Conservation (phyloP, 1,140 invertebrate genomes). For the Bombus superbus region DNA sequence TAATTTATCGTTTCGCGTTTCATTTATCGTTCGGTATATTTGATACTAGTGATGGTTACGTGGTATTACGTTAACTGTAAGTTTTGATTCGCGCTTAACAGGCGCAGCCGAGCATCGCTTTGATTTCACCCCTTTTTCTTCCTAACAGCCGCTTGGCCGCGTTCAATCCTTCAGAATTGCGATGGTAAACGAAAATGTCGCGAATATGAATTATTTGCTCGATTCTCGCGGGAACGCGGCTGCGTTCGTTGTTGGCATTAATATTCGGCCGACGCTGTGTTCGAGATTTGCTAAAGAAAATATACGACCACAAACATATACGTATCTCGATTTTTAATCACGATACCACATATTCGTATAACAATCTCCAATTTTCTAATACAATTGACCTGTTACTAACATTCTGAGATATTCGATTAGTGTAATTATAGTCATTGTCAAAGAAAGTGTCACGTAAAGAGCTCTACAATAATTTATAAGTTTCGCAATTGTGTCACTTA, state of each 20-base stretch:
- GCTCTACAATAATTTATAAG: too few species aligned
- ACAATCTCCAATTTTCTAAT: too few species aligned
- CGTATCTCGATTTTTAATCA: neutral
- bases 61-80: slow-evolving; percentile 39
- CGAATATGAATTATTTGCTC: neutral
- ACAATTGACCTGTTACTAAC: too few species aligned
- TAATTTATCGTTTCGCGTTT: slow-evolving; percentile 49
- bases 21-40: slow-evolving; percentile 43
- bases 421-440: too few species aligned
- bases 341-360: too few species aligned
- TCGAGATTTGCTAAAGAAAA: too few species aligned
- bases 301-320: too few species aligned
- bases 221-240: neutral
- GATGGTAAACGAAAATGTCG: slow-evolving; percentile 13
- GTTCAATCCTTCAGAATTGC: neutral
- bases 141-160: neutral
- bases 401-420: too few species aligned
- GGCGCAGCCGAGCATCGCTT: neutral
- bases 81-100: slow-evolving; percentile 25
- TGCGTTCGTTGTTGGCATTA: neutral
- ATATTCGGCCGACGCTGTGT: neutral
- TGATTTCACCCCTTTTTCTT: slow-evolving; percentile 5
- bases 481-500: too few species aligned
- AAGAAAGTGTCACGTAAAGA: too few species aligned
- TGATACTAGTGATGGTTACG: slow-evolving; percentile 41